Base-by-base conservation (phyloP, 2,888 invertebrate species). In the Lingula anatina region DNA sequence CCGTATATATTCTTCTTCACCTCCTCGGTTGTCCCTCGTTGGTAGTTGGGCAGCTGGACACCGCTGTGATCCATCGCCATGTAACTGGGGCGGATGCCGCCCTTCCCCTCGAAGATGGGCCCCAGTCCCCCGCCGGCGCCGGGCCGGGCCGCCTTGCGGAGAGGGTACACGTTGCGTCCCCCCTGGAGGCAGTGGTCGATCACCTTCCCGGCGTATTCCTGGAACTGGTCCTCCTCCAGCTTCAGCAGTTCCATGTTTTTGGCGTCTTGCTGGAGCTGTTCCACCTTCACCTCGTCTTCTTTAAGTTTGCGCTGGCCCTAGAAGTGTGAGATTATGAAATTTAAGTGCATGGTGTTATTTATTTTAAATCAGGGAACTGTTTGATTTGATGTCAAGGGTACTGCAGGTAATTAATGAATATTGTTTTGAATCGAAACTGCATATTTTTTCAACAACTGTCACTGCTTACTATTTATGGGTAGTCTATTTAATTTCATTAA, bases 141-240 rank as follows among this genome's bases (percentile, higher is more conserved):
- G 12, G 56, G 54, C 37, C 51, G 52, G 18, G 75, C 74, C 5
- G 75, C 75, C 54, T 67, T 67, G 26, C 61, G 58, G 24, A 77
- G 67, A 2, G 76, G 74, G 54, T 71, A 68, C 15, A 68, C 65
- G 54, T 76, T 76, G 37, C 75, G 61, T 7, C 75, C 76, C 20
- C 71, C 69, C 48, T 70, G 58, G 50, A 72, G 70, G 50, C 73
- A 69, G 57, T 75, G 75, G 18, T 72, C 65, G 38, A 77, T 77
- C 23, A 77, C 75, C 50, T 70, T 67, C 45, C 31, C 54, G 35
- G 72, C 72, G 49, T 71, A 71, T 43, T 74, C 75, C 60, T 76
- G 74, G 66, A 76, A 77, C 57, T 76, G 75, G 18, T 64, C 49
- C 51, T 76, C 76, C 47, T 77, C 77, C 9, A 68, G 50, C 15